Base-by-base conservation (phyloP, 1,140 invertebrate genomes). In the Halyomorpha halys region DNA sequence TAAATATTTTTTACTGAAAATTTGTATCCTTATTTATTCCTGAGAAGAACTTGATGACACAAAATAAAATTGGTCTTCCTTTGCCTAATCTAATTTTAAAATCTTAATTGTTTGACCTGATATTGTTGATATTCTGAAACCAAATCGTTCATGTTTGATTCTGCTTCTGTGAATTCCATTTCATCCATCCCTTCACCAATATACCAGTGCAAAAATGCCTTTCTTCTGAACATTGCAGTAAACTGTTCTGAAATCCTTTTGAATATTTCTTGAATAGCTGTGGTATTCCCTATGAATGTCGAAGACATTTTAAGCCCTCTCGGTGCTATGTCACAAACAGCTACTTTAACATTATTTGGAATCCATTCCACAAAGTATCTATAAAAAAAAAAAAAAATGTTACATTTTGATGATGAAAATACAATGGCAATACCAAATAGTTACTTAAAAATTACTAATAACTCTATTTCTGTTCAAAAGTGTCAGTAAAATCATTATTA, bases 181-280 rank as follows among this genome's bases (percentile, higher is more conserved):
- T 90, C 86, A 70, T 89, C 86, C 86, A 89, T 89, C 8, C 86
- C 86, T 70, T 88, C 85, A 2, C 83, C 84, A 9, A 81, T 83
- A 73, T 25, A 83, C 91, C 91, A 94, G 79, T 94, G 91, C 45
- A 94, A 78, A 82, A 94, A 94, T 71, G 91, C 91, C 76, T 93
- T 91, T 69, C 91, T 80, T 70, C 91, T 82, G 81, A 94, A 94
- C 91, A 94, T 94, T 49, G 90, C 87, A 16, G 86, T 88, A 70
- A 91, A 92, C 72, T 91, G 87, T 73, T 91, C 89, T 15, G 86
- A 86, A 71, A 92, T 86, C 69, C 89, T 80, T 74, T 91, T 91
- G 76, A 92, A 91, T 68, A 93, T 75, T 72, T 87, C 83, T 61
- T 66, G 89, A 66, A 91, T 91, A 66, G 88, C 89, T 30, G 91